phyloP scores from a whole-genome alignment of 2,113 vertebrate genomes.

The Deroptyus accipitrinus region DNA sequence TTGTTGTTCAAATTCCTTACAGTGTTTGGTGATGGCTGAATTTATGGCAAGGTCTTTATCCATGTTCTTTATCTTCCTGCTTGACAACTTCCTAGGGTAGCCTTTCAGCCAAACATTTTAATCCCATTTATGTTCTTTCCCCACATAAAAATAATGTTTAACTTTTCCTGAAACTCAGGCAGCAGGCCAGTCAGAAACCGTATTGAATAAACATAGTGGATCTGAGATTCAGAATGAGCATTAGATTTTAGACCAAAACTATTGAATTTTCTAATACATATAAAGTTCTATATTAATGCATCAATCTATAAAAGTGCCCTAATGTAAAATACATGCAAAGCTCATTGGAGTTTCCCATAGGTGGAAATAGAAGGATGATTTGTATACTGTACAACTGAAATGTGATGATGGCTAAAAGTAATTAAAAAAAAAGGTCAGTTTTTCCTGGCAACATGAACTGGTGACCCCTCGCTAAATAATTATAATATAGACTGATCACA shows the following conservation, averaged over 20 bases:
- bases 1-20: background rate
- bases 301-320: conserved; percentile 73
- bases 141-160: conserved; percentile 77
- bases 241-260: conserved; percentile 73
- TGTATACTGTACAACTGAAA: conserved; percentile 65
- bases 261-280: conserved; percentile 71
- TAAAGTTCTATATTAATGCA: conserved; percentile 72
- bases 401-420: conserved; percentile 32
- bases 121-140: conserved; percentile 56
- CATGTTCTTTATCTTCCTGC: background rate
- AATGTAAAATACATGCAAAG: conserved; percentile 80
- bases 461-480: conserved; percentile 42
- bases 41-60: conserved; percentile 37
- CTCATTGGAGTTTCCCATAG: conserved; percentile 55
- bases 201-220: conserved; percentile 59
- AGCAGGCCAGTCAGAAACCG: conserved; percentile 79
- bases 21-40: conserved; percentile 26
- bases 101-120: conserved; percentile 77
- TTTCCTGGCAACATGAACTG: conserved; percentile 55
- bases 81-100: conserved; percentile 76
- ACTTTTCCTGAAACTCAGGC: conserved; percentile 76
- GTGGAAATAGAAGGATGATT: conserved; percentile 55
- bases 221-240: conserved; percentile 70
- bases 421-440: conserved; percentile 22
- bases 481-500: conserved; percentile 8